Percentiles rank a stretch among this genome's conserved stretches.
Conservation (phyloP, 2,797 vertebrate species). For the Rhabdomys pumilio region DNA sequence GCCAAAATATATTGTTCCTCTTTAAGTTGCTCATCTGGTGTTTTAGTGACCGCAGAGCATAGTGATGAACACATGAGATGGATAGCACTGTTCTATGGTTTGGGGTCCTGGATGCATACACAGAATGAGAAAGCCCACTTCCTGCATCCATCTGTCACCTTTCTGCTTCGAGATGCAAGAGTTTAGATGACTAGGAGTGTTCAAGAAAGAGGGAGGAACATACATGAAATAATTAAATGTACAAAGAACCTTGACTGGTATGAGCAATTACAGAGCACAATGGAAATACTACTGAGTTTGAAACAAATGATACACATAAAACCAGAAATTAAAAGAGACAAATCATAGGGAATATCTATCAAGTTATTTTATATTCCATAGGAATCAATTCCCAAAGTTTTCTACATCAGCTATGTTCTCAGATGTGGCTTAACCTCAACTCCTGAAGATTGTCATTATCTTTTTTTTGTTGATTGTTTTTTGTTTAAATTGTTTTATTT, state of each 20-base stretch:
- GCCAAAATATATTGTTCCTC: not conserved
- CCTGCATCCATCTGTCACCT: not conserved
- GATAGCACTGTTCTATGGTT: not conserved
- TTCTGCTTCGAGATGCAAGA: not conserved
- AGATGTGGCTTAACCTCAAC: not conserved
- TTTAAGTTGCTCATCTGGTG: not conserved
- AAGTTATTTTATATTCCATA: not conserved
- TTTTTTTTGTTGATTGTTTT: not conserved
- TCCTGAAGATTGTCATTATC: not conserved
- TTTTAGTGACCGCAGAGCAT: not conserved
- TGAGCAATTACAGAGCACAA: not conserved
- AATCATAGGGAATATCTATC: not conserved
- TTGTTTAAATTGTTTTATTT: not conserved
- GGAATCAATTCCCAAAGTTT: not conserved
- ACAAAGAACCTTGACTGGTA: not conserved
- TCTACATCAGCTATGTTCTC: not conserved
- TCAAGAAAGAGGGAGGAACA: not conserved
- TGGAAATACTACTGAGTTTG: not conserved
- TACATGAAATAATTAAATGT: not conserved
- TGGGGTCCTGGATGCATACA: not conserved
- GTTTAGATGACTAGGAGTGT: not conserved
- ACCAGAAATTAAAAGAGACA: not conserved
- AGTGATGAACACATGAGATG: not conserved
- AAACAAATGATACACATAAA: not conserved
- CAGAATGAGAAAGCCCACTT: not conserved